Evolutionary conservation across 2,888 invertebrate species (phyloP), one percentile per base, ranked within the genome.

Genomic region (Lepidochrysops patricia): DNA sequence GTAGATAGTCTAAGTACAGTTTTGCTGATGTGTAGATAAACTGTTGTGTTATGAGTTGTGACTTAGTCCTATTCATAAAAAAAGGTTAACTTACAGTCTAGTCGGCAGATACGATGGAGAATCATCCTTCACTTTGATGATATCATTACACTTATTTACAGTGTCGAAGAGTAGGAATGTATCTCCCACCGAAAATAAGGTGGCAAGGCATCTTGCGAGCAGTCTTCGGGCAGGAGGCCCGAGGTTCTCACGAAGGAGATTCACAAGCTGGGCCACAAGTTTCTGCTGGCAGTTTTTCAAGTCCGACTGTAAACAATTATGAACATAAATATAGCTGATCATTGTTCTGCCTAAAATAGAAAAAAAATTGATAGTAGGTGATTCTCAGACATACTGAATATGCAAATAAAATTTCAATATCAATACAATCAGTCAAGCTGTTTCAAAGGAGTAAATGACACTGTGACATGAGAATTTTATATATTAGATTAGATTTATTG

Each of bases 71-170:
- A n/a, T n/a, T n/a, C n/a, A n/a, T n/a, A n/a, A n/a, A n/a, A n/a
- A 26, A 37, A 93, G n/a, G n/a, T 13, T 9, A 35, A 91, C 95
- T 95, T 90, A 98, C 98, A 99, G 88, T 90, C 96, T 94, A 2
- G 97, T 97, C 6, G 98, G 96, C 67, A 98, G 90, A 81, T 97
- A 98, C 70, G 97, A 97, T 0, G 98, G 98, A 0, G 98, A 98
- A 80, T 99, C 99, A 90, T 99, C 99, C 79, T 98, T 98, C 71
- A 96, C 97, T 83, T 96, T 97, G 61, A 99, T 91, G 68, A 98
- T 96, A 75, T 99, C 99, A 89, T 99, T 99, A 89, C 99, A 99
- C 71, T 96, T 96, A 84, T 99, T 99, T 60, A 99, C 97, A 2
- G 98, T 98, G 71, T 98, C 98, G 80, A 99, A 99, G 49, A 99